Evolutionary conservation across 2,797 vertebrate species (phyloP), one percentile per base, ranked within the genome.

Genomic region (Petrocephalus schoutedeni): DNA sequence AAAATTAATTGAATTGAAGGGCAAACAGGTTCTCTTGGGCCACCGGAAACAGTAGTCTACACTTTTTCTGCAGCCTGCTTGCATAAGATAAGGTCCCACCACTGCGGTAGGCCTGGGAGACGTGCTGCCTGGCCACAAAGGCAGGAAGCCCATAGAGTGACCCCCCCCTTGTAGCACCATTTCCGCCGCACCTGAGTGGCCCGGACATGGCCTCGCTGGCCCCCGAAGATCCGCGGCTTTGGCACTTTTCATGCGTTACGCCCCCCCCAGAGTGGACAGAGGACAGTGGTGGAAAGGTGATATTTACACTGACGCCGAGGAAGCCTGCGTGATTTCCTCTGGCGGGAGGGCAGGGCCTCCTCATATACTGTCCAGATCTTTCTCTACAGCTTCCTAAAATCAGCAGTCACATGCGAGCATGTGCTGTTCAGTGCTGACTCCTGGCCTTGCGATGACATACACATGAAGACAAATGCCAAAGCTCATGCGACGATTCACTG

Each of bases 321-420:
- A 84, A 64, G 32, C 49, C 53, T 61, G 45, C 86, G 82, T 74
- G 87, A 56, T 89, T 87, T 90, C 89, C 87, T 87, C 74, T 67
- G 28, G 87, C 80, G 23, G 84, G 54, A 51, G 23, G 80, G 71
- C 56, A 59, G 87, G 56, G 77, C 64, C 57, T 49, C 64, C n/a
- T 82, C 56, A 49, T 14, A 45, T 8, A 51, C 49, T 7, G 1
- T 56, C 54, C 23, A 2, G 23, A 85, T 36, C 53, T 21, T 85
- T 57, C 49, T 53, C 58, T 84, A 61, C 56, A 82, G 12, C 36
- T 83, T 59, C 74, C 80, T 53, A n/a, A 64, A 88, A 49, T 28
- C 56, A 83, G 77, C 56, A 23, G 23, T 85, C 56, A 84, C 54
- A 14, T 8, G n/a, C 41, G 58, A 16, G 8, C 1, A 0, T 82